Conservation (phyloP, 2,888 invertebrate species). For the Dendrolimus pini region DNA sequence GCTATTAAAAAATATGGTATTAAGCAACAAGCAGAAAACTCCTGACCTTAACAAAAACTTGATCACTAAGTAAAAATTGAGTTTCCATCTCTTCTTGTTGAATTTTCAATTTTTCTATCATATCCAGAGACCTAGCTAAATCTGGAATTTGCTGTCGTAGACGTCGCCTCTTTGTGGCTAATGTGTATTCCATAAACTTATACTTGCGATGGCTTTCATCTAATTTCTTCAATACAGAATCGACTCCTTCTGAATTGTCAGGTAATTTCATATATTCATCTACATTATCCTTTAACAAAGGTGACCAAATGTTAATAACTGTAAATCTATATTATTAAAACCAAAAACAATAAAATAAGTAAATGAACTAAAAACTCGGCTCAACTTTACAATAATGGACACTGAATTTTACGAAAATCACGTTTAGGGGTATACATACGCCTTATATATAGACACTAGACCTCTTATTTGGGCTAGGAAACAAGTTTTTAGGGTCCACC, state of each 20-base stretch:
- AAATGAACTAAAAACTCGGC: too few relatives aligned
- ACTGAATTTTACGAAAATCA: too few relatives aligned
- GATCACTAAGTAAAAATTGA: slow-evolving; percentile 94
- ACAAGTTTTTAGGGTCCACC: too few relatives aligned
- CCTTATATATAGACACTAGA: too few relatives aligned
- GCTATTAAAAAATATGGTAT: too few relatives aligned
- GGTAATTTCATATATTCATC: slow-evolving; percentile 92
- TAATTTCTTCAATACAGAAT: slow-evolving; percentile 88
- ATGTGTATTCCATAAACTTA: slow-evolving; percentile 97
- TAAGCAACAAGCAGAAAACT: too few relatives aligned
- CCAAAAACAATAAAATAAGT: too few relatives aligned
- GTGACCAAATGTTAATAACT: too few relatives aligned
- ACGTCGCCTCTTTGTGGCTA: slow-evolving; percentile 90
- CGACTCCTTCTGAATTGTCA: slow-evolving; percentile 89
- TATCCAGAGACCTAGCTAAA: slow-evolving; percentile 91
- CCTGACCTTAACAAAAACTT: slow-evolving; percentile 83
- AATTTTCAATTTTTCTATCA: slow-evolving; percentile 91
- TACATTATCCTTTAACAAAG: slow-evolving; percentile 88
- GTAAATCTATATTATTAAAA: too few relatives aligned
- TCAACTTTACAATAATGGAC: too few relatives aligned
- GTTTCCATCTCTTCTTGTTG: slow-evolving; percentile 90
- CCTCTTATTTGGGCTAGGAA: too few relatives aligned
- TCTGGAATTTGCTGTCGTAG: slow-evolving; percentile 96
- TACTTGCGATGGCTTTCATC: slow-evolving; percentile 98
- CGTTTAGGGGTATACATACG: too few relatives aligned